Conservation (phyloP, 2,888 invertebrate genomes). For the Psococerastis gibbosa region DNA sequence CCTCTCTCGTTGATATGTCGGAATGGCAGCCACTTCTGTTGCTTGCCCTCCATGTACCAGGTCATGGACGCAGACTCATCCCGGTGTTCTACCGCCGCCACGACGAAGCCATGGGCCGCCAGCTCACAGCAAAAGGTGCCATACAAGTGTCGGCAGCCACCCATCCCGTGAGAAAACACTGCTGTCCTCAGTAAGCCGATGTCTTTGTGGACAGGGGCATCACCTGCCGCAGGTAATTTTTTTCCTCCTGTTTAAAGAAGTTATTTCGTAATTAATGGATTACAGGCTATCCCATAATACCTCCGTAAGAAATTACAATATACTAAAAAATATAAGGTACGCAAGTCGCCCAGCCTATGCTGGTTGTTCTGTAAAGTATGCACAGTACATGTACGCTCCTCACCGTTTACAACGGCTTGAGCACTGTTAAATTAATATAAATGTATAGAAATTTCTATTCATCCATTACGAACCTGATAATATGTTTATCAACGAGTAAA, state of each 20-base stretch:
- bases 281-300: neutral
- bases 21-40: constrained; percentile 15
- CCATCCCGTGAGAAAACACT: constrained; percentile 44
- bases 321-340: too few species aligned
- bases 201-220: constrained; percentile 22
- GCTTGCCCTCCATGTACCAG: too few species aligned
- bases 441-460: too few species aligned
- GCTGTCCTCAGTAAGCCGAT: constrained; percentile 32
- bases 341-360: too few species aligned
- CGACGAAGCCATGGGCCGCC: constrained; percentile 43
- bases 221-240: constrained; percentile 33
- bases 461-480: too few species aligned
- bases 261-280: constrained; percentile 2
- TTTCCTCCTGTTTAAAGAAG: constrained; percentile 24
- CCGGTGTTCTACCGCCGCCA: constrained; percentile 43
- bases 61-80: constrained; percentile 27
- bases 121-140: constrained; percentile 38
- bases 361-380: too few species aligned
- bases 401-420: too few species aligned
- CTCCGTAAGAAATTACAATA: neutral
- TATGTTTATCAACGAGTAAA: too few species aligned
- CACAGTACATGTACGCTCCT: too few species aligned
- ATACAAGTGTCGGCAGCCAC: constrained; percentile 39
- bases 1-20: constrained; percentile 8
- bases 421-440: too few species aligned